Conservation (phyloP, 1,140 invertebrate genomes). For the Aricia agestis region DNA sequence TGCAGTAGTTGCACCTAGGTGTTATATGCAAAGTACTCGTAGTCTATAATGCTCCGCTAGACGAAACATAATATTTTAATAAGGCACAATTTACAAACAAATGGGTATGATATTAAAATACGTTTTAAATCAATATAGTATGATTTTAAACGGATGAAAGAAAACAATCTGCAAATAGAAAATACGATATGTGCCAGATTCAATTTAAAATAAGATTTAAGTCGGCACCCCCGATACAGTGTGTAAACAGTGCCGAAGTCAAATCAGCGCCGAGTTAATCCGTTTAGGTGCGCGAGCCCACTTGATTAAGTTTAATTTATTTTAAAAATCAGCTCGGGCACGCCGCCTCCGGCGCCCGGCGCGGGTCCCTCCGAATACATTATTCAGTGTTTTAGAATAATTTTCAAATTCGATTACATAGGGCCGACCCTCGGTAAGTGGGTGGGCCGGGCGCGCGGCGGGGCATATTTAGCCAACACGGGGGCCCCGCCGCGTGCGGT, state of each 20-base stretch:
- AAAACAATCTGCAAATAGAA: not conserved
- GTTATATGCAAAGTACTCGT: too few relatives aligned
- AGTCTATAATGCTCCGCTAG: too few relatives aligned
- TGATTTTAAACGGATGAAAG: not conserved
- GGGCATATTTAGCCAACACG: constrained; percentile 75
- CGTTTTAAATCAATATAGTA: too few relatives aligned
- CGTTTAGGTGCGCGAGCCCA: constrained; percentile 73
- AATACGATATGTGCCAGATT: constrained; percentile 37
- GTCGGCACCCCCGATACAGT: constrained; percentile 55
- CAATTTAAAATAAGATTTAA: constrained; percentile 57
- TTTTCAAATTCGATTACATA: constrained; percentile 77
- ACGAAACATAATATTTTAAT: too few relatives aligned
- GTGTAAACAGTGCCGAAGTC: constrained; percentile 64
- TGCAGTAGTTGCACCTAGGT: too few relatives aligned
- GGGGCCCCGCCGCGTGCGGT: constrained; percentile 68
- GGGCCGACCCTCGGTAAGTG: constrained; percentile 72
- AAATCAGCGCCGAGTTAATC: constrained; percentile 74
- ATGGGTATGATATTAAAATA: too few relatives aligned
- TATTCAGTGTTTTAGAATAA: constrained; percentile 77
- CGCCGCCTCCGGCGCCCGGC: constrained; percentile 63
- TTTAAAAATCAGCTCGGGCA: constrained; percentile 69
- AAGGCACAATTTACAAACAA: too few relatives aligned
- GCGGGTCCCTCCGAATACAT: constrained; percentile 68
- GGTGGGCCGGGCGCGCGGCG: constrained; percentile 66
- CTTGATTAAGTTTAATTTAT: constrained; percentile 76